Percentiles rank a stretch among this genome's conserved stretches.
Evolutionary conservation across 2,888 invertebrate genomes (phyloP).

Genomic region (Arrhopalites spinosus): DNA sequence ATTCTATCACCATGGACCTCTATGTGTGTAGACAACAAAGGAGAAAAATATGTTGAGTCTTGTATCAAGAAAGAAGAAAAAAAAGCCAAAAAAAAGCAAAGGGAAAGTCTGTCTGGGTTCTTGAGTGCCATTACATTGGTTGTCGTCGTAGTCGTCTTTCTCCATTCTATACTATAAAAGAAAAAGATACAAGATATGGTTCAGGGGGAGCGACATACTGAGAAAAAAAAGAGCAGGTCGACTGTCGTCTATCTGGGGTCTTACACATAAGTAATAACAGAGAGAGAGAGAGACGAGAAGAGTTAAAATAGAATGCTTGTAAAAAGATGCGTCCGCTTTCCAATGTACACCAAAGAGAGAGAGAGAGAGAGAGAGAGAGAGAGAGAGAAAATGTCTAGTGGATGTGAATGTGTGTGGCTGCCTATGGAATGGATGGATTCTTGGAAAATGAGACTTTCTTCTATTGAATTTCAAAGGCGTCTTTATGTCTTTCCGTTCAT

Average conservation of each 20-base stretch:
- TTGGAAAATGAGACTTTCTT: constrained; percentile 23
- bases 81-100: background rate
- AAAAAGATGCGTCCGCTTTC: too few relatives aligned
- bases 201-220: background rate
- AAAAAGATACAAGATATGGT: background rate
- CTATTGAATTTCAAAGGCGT: constrained; percentile 22
- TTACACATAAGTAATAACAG: background rate
- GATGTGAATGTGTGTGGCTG: background rate
- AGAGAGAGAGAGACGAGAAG: background rate
- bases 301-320: background rate
- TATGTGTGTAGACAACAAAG: background rate
- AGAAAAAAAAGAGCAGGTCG: background rate
- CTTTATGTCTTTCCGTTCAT: constrained; percentile 17
- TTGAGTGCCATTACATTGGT: too few relatives aligned
- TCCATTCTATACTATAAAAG: background rate
- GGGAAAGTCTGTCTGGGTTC: background rate
- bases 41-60: background rate
- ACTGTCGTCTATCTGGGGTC: background rate
- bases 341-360: background rate
- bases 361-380: background rate
- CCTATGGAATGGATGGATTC: constrained; percentile 20
- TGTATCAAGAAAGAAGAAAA: background rate
- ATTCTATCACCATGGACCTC: background rate
- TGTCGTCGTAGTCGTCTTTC: too few relatives aligned
- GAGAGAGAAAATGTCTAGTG: too few relatives aligned